These are phyloP conservation scores for Erythrocercus mccallii DNA, from an alignment of 2,113 vertebrate genomes.

Conservation along the genomic window DNA sequence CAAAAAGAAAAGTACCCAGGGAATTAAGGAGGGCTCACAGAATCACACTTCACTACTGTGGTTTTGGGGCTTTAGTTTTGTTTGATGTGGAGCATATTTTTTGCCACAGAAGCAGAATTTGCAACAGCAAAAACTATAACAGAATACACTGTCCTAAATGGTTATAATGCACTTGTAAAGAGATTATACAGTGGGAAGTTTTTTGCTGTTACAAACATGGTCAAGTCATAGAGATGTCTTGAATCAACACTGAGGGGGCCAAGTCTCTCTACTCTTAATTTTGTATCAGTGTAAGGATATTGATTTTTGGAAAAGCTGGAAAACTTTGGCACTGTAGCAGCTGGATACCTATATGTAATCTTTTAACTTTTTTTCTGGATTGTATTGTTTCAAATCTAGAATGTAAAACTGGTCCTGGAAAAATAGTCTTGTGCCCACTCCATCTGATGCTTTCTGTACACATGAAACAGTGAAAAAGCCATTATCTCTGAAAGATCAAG, in stretches of 20 bases:
- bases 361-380: not conserved
- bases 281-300: not conserved
- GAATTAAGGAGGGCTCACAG: not conserved
- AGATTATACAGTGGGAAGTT: not conserved
- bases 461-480: not conserved
- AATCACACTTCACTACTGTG: not conserved
- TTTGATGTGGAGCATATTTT: not conserved
- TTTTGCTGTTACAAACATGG: not conserved
- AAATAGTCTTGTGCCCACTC: not conserved
- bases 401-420: not conserved
- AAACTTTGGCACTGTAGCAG: not conserved
- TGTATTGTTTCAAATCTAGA: not conserved
- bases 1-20: not conserved
- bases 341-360: not conserved
- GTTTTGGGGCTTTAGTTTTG: fast-evolving
- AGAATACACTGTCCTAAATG: not conserved
- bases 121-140: not conserved
- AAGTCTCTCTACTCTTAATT: not conserved
- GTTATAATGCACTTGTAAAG: not conserved
- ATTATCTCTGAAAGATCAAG: not conserved
- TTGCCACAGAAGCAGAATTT: not conserved
- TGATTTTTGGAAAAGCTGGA: not conserved
- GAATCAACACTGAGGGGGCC: not conserved
- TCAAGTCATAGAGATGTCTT: not conserved
- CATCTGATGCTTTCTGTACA: not conserved